These are phyloP conservation scores for Nanorana parkeri DNA, from an alignment of 2,113 vertebrate genomes.

Conservation along the genomic window DNA sequence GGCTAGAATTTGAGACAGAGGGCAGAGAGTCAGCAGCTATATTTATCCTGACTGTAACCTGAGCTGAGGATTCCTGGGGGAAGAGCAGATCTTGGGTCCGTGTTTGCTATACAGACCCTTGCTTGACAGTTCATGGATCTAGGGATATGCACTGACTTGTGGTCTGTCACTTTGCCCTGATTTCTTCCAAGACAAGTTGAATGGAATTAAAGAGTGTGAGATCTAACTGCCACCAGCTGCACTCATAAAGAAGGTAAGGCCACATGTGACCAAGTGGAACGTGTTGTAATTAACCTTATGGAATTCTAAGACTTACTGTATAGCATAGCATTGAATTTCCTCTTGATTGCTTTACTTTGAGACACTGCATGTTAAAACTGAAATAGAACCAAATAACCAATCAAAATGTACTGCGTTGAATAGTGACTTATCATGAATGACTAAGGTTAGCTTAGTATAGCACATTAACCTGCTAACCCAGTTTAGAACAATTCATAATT, in stretches of 20 bases:
- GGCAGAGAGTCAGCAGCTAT: constrained; percentile 51
- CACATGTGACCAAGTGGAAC: not conserved
- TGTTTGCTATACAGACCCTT: constrained; percentile 10
- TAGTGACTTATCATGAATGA: too few species aligned
- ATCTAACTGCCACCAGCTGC: not conserved
- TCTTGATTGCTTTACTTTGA: not conserved
- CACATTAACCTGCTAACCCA: too few species aligned
- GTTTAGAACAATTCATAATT: too few species aligned
- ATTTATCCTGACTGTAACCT: constrained; percentile 44
- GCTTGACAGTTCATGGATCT: constrained; percentile 9
- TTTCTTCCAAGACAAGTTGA: constrained; percentile 22
- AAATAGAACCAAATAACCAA: too few species aligned
- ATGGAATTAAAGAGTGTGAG: constrained; percentile 20
- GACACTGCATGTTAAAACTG: not conserved
- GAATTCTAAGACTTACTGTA: not conserved
- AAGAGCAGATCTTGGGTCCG: constrained; percentile 24
- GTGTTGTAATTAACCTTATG: not conserved
- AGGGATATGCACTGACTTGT: not conserved
- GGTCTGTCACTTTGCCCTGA: not conserved
- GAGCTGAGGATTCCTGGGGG: constrained; percentile 48
- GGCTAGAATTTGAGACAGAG: constrained; percentile 52
- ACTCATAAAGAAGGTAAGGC: constrained; percentile 34
- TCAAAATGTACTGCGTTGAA: too few species aligned
- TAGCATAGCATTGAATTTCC: not conserved
- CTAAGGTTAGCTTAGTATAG: too few species aligned